Conservation (phyloP, 1,140 invertebrate genomes). For the Antheraea pernyi region DNA sequence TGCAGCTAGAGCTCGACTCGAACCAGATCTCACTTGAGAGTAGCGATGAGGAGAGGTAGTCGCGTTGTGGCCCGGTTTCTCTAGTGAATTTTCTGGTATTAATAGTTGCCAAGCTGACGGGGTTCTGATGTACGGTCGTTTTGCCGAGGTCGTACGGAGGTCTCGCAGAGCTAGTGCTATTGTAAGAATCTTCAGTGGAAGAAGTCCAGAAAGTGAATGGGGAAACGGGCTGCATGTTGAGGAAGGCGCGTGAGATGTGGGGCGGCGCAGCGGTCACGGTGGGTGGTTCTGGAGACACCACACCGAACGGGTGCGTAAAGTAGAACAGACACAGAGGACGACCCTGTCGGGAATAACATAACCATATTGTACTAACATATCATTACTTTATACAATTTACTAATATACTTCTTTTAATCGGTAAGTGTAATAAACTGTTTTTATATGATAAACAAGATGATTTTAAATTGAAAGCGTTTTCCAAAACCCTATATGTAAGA, state of each 20-base stretch:
- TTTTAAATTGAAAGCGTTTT: no score
- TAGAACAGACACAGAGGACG: constrained; percentile 75
- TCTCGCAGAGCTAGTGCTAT: constrained; percentile 14
- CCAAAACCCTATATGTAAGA: no score
- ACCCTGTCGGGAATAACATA: constrained; percentile 34
- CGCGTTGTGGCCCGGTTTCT: constrained; percentile 28
- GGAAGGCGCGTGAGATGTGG: constrained; percentile 43
- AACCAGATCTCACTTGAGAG: constrained; percentile 56
- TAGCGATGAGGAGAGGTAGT: constrained; percentile 47
- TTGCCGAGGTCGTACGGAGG: constrained; percentile 38
- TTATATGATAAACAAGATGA: no score
- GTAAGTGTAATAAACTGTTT: no score
- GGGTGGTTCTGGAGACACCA: constrained; percentile 72
- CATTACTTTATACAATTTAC: no score
- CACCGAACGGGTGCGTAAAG: constrained; percentile 76
- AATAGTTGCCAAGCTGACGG: constrained; percentile 31
- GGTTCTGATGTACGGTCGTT: constrained; percentile 36
- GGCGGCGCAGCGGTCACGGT: constrained; percentile 42
- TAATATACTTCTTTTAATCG: no score
- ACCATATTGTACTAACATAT: not conserved
- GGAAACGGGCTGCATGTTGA: constrained; percentile 51
- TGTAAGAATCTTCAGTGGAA: constrained; percentile 4
- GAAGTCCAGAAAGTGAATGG: constrained; percentile 31
- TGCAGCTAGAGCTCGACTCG: constrained; percentile 40
- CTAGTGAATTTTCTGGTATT: constrained; percentile 34